Evolutionary conservation across 2,113 vertebrate genomes (phyloP).

Genomic region (Empidonax alnorum): DNA sequence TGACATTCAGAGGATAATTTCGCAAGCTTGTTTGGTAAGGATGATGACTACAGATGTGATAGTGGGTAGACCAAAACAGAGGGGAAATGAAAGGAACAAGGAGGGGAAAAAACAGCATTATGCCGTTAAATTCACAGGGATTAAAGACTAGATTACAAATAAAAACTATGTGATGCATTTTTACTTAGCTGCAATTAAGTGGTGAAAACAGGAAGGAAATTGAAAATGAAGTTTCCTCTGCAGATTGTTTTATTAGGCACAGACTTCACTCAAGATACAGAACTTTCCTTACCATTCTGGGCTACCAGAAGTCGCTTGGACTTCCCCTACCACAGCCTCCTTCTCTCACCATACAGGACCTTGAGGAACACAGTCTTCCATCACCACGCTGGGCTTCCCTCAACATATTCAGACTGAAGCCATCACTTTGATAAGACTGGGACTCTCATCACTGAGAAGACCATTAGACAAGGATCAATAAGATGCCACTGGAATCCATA

Average conservation of each 20-base stretch:
- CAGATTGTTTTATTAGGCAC: neutral
- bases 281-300: neutral
- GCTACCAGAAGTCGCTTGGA: neutral
- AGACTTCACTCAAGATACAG: neutral
- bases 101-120: neutral
- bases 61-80: slow-evolving; percentile 14
- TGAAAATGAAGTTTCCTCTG: slow-evolving; percentile 16
- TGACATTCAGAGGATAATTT: slow-evolving; percentile 50
- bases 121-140: neutral
- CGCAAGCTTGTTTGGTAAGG: slow-evolving; percentile 22
- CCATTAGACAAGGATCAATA: neutral
- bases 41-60: slow-evolving; percentile 29
- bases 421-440: neutral
- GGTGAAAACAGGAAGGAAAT: neutral
- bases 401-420: neutral
- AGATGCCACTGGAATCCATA: neutral
- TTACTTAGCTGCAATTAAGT: neutral
- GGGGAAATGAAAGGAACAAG: neutral
- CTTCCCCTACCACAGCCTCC: neutral
- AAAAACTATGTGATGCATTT: neutral
- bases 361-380: neutral
- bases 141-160: neutral
- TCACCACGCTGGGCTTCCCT: neutral
- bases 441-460: neutral
- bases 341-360: neutral